A percentile compares a stretch with the other conserved stretches of the same genome.
Conservation (phyloP, 2,113 vertebrate genomes). For the Leiothrix lutea region DNA sequence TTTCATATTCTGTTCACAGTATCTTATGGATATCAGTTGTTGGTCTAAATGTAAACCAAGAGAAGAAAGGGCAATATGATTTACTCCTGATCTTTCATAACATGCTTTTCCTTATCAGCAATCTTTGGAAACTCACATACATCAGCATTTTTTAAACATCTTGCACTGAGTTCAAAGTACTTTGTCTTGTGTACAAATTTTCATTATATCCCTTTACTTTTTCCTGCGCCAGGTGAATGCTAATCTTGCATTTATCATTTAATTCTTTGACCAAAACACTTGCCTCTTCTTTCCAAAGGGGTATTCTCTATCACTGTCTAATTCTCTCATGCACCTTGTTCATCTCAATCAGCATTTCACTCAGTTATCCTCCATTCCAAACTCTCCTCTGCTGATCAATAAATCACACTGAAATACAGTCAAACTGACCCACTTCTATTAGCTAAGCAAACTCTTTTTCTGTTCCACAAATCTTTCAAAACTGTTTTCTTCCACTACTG, state of each 20-base stretch:
- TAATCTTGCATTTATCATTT: not conserved
- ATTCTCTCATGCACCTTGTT: not conserved
- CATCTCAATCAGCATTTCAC: not conserved
- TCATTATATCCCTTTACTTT: not conserved
- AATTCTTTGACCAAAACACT: not conserved
- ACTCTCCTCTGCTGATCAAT: not conserved
- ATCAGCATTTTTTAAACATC: not conserved
- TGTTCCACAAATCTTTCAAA: not conserved
- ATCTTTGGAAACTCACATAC: not conserved
- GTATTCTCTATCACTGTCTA: not conserved
- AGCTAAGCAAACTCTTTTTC: not conserved
- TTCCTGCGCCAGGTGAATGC: rapidly evolving
- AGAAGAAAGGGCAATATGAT: not conserved
- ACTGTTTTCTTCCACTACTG: not conserved
- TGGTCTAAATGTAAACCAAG: not conserved
- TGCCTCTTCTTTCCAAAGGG: not conserved
- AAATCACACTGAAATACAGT: not conserved
- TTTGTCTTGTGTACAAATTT: not conserved
- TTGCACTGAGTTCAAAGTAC: not conserved
- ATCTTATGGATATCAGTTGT: not conserved
- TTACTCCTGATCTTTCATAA: not conserved
- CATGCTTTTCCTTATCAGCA: not conserved
- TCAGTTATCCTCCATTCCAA: not conserved
- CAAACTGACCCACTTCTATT: not conserved
- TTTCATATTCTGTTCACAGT: not conserved